Evolutionary conservation across 2,113 vertebrate species (phyloP), one percentile per base, ranked within the genome.

Genomic region (Equus przewalskii): DNA sequence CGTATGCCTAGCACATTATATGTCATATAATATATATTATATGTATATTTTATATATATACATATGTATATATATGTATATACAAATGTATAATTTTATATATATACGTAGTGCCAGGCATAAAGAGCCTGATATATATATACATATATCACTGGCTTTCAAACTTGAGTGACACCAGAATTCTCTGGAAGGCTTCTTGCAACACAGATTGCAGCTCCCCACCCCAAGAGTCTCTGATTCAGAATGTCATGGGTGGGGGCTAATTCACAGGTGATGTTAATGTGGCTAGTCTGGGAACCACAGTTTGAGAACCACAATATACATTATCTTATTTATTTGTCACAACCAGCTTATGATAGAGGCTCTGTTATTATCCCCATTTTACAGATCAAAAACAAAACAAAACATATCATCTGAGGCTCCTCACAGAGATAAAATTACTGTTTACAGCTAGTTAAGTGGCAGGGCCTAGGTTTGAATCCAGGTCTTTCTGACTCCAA

Each of bases 371-470:
- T 36, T 44, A 49, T 30, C n/a, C 6, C n/a, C 4, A 41, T 89
- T 96, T 93, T 90, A 91, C 67, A 92, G 46, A 85, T 82, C 13
- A 80, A 83, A 54, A 64, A 85, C 36, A 28, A 79, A 76, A 62
- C 41, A 19, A 67, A 93, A 78, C 14, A 69, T 30, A 60, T 67
- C 72, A 44, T 30, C 80, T 7, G 19, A 46, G 69, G 15, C 65
- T 79, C 60, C 65, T 93, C 58, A 18, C 15, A 54, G 95, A 79
- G 26, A 44, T 75, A 56, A 96, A 93, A 83, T 41, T 36, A 86
- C n/a, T 73, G 13, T 76, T 95, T 62, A 64, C 9, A 84, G 56
- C 73, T 89, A 51, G 28, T 19, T 19, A 41, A 84, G 30, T 33
- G 9, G 1, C 56, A 65, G 64, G 64, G 67, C 10, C 51, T 76